These are phyloP conservation scores for Scelioninae gen. 1 DNA, from an alignment of 2,888 invertebrate genomes.

Conservation along the genomic window DNA sequence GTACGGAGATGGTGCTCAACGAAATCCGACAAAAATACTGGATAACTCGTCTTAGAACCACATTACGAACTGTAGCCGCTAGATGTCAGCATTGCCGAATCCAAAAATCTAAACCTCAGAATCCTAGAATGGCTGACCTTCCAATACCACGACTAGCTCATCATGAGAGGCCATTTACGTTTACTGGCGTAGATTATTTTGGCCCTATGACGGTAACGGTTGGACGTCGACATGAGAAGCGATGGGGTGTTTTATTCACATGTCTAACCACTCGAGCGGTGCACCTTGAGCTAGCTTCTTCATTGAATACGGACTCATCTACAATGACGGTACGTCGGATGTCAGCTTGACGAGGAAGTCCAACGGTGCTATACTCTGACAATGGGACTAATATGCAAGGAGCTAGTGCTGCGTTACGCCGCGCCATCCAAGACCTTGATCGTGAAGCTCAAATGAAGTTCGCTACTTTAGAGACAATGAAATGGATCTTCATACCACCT, in stretches of 20 bases:
- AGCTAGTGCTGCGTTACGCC: background rate
- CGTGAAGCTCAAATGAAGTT: background rate
- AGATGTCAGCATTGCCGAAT: slow-evolving; percentile 52
- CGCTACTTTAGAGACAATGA: too few species aligned
- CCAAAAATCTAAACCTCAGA: slow-evolving; percentile 18
- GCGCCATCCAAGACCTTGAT: background rate
- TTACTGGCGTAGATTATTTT: background rate
- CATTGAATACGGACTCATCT: slow-evolving; percentile 38
- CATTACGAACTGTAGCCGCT: background rate
- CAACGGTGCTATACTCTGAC: background rate
- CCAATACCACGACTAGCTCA: background rate
- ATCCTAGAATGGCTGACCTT: slow-evolving; percentile 20
- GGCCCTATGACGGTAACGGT: slow-evolving; percentile 69
- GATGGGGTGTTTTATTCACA: slow-evolving; percentile 70
- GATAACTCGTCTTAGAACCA: background rate
- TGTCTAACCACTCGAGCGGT: slow-evolving; percentile 69
- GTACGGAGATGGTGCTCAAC: slow-evolving; percentile 18
- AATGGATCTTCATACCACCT: background rate
- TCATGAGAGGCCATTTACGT: background rate
- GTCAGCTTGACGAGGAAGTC: slow-evolving; percentile 11
- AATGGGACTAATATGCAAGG: background rate
- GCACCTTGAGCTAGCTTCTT: slow-evolving; percentile 57
- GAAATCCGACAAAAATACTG: slow-evolving; percentile 22
- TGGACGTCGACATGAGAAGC: slow-evolving; percentile 67
- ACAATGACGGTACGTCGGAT: slow-evolving; percentile 65